phyloP scores from a whole-genome alignment of 2,888 invertebrate species.

The Lycophotia porphyrea region DNA sequence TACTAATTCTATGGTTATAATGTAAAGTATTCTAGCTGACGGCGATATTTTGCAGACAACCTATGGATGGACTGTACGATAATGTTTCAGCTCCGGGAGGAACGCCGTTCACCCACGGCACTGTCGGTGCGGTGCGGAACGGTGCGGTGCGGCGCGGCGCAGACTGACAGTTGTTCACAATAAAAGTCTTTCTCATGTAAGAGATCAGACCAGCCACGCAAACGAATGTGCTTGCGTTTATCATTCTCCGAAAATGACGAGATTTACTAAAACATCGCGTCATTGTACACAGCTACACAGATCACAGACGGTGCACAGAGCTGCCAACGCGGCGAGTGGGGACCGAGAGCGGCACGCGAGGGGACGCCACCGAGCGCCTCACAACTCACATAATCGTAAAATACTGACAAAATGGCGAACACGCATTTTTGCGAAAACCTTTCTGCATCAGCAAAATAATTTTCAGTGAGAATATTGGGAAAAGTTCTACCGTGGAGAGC shows the following conservation, averaged over 20 bases:
- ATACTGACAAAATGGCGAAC: slow-evolving; percentile 32
- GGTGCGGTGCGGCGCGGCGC: not conserved
- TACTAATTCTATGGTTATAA: not conserved
- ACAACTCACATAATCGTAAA: slow-evolving; percentile 39
- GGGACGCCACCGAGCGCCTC: not conserved
- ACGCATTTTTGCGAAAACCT: slow-evolving; percentile 42
- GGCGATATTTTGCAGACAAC: not conserved
- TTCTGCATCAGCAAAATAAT: slow-evolving; percentile 52
- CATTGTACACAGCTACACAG: not conserved
- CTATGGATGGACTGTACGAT: not conserved
- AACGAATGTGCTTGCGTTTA: not conserved
- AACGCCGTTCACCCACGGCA: not conserved
- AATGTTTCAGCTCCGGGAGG: slow-evolving; percentile 6
- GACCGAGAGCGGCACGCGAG: too few relatives aligned
- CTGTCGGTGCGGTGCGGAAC: not conserved
- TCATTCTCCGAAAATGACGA: not conserved
- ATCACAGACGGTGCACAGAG: not conserved
- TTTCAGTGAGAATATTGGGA: slow-evolving; percentile 36
- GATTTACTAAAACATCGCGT: not conserved
- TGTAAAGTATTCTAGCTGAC: not conserved
- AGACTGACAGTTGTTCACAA: not conserved
- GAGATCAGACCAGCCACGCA: not conserved
- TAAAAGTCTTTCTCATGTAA: not conserved
- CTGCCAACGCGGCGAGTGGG: not conserved
- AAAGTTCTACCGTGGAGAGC: slow-evolving; percentile 1